A percentile compares a stretch with the other conserved stretches of the same genome.
Evolutionary conservation across 2,113 vertebrate species (phyloP).

Genomic region (Siphamia tubifer): DNA sequence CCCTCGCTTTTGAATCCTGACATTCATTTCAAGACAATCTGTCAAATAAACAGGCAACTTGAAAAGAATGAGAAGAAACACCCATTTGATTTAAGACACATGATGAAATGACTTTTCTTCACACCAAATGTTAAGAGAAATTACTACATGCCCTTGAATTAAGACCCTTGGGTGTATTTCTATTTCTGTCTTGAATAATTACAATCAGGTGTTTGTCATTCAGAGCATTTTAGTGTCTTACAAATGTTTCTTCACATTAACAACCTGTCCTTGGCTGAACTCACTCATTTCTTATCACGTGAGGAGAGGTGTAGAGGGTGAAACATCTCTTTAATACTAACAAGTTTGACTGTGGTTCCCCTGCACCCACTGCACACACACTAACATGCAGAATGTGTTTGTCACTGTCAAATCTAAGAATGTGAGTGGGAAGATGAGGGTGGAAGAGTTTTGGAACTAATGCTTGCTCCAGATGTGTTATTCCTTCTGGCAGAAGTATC

Average conservation of each 20-base stretch:
- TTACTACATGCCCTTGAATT: background rate
- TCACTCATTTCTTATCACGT: background rate
- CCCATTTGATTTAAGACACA: background rate
- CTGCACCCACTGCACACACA: background rate
- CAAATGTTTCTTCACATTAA: conserved; percentile 14
- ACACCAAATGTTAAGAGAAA: conserved; percentile 28
- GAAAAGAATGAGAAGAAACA: background rate
- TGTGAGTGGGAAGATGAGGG: conserved; percentile 13
- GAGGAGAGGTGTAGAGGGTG: too few relatives aligned
- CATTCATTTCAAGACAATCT: conserved; percentile 25
- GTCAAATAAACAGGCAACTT: conserved; percentile 18
- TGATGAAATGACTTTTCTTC: conserved; percentile 18
- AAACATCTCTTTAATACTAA: background rate
- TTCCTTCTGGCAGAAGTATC: conserved; percentile 27
- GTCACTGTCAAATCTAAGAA: conserved; percentile 9
- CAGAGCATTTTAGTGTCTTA: background rate
- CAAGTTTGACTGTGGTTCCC: background rate
- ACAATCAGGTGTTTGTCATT: background rate
- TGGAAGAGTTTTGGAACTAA: background rate
- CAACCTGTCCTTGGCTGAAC: conserved; percentile 6
- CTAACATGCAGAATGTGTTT: background rate
- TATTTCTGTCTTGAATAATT: background rate
- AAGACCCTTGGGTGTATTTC: conserved; percentile 29
- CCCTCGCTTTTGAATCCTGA: background rate
- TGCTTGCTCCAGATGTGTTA: conserved; percentile 31